phyloP scores from a whole-genome alignment of 2,797 vertebrate genomes.

The Pygocentrus nattereri region DNA sequence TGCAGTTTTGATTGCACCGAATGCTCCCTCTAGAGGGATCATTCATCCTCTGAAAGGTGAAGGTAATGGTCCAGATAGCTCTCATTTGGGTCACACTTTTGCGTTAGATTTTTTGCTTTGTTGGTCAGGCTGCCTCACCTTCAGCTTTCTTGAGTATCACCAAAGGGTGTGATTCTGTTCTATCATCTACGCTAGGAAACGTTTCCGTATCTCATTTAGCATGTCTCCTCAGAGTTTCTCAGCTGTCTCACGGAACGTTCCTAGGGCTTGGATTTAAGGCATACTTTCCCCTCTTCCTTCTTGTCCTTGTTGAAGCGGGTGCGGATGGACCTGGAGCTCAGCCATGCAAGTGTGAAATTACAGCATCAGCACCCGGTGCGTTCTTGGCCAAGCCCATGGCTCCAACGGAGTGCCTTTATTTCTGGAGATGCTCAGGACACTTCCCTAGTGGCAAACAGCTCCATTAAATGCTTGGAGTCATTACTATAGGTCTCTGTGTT shows the following conservation, averaged over 20 bases:
- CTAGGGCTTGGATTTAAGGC: slow-evolving; percentile 61
- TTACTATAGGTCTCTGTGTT: neutral
- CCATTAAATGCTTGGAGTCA: slow-evolving; percentile 5
- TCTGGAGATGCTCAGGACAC: neutral
- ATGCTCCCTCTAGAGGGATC: neutral
- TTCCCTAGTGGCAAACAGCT: neutral
- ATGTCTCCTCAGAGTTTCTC: neutral
- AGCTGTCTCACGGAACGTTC: slow-evolving; percentile 53
- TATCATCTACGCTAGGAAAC: neutral
- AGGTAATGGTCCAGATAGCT: slow-evolving; percentile 11
- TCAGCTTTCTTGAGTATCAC: neutral
- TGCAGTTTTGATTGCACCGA: slow-evolving; percentile 13
- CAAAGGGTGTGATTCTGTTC: neutral
- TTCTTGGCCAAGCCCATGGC: neutral
- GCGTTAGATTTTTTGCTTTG: neutral
- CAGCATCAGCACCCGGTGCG: slow-evolving; percentile 48
- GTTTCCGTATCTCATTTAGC: neutral
- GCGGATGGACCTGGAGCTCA: slow-evolving; percentile 57
- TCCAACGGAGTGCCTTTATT: slow-evolving; percentile 4
- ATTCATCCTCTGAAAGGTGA: slow-evolving; percentile 27
- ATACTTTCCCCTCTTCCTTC: slow-evolving; percentile 17
- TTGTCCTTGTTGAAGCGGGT: slow-evolving; percentile 28
- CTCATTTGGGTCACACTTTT: slow-evolving; percentile 7
- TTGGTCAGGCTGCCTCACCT: neutral
- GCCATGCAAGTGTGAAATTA: slow-evolving; percentile 72